Conservation (phyloP, 2,888 invertebrate genomes). For the Chalcosyrphus nemorum region DNA sequence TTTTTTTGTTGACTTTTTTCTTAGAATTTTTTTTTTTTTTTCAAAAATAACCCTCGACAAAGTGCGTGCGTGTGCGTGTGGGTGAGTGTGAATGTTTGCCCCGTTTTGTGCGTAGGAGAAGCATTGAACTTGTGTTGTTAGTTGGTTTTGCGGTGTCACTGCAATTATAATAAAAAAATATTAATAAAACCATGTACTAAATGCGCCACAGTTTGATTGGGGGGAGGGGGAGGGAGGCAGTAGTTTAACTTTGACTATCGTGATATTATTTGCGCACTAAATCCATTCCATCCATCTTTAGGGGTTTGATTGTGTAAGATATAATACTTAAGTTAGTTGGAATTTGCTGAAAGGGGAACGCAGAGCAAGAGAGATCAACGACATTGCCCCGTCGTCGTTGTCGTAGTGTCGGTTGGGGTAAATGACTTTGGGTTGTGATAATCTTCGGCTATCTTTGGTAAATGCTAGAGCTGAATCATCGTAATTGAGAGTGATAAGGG, state of each 20-base stretch:
- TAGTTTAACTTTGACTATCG: conserved; percentile 20
- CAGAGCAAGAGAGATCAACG: conserved; percentile 55
- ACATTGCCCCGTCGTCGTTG: conserved; percentile 18
- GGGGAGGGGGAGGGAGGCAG: background rate
- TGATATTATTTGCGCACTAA: conserved; percentile 37
- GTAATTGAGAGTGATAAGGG: conserved; percentile 44
- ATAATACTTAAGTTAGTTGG: background rate
- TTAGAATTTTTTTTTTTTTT: conserved; percentile 1
- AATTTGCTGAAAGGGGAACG: background rate
- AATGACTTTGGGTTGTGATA: conserved; percentile 62
- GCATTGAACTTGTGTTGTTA: conserved; percentile 43
- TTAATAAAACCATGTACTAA: conserved; percentile 22
- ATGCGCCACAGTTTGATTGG: background rate
- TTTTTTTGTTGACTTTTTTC: background rate
- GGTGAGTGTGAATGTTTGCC: background rate
- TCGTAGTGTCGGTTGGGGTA: no score
- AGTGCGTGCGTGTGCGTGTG: background rate
- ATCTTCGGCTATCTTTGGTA: conserved; percentile 62
- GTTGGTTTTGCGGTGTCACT: conserved; percentile 53
- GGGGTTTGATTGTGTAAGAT: conserved; percentile 35
- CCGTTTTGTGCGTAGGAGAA: conserved; percentile 33
- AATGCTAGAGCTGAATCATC: conserved; percentile 53
- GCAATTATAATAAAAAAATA: conserved; percentile 50
- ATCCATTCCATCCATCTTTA: conserved; percentile 43
- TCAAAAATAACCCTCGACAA: conserved; percentile 15